Base-by-base conservation (phyloP, 2,797 vertebrate species). In the Gobionotothen gibberifrons region DNA sequence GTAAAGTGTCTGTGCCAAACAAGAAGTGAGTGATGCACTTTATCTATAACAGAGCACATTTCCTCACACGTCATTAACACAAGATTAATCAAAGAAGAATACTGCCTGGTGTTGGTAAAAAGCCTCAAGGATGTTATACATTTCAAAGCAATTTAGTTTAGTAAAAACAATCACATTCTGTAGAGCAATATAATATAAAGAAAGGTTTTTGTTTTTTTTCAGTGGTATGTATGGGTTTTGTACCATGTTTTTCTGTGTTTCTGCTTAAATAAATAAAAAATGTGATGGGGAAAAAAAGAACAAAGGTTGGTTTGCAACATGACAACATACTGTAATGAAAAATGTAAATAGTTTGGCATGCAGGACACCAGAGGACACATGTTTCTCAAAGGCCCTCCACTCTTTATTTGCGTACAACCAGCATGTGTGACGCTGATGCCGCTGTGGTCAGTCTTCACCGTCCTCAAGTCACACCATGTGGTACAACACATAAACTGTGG, bases 361-460 rank as follows among this genome's bases (percentile, higher is more conserved):
- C 21, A 57, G 22, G 61, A 87, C 57, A 85, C 44, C 56, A 40
- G 61, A 78, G 21, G 10, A 79, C 63, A 46, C 70, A 70, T 78
- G 78, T 84, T 63, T 62, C 57, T 74, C 40, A 46, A 32, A 17
- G 8, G 10, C 14, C 39, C 0, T 15, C 19, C 49, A 57, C 43
- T 17, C 15, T 52, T 67, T 14, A 85, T 92, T 90, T 92, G 85
- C 80, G 22, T 92, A 1, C 0, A 3, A 70, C 73, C 74, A 68
- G 9, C 58, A 76, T 69, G 66, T 78, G 79, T 79, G 69, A 82
- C 64, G 0, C 16, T 62, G 71, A 46, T 36, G 56, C 69, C 3
- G 0, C 32, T 26, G 76, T 11, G 88, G 88, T 82, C 63, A n/a
- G 42, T 49, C 40, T 48, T 66, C 40, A 43, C 43, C 58, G 13